Percentiles rank a stretch among this genome's conserved stretches.
Conservation (phyloP, 2,113 vertebrate genomes). For the Heterocephalus glaber region DNA sequence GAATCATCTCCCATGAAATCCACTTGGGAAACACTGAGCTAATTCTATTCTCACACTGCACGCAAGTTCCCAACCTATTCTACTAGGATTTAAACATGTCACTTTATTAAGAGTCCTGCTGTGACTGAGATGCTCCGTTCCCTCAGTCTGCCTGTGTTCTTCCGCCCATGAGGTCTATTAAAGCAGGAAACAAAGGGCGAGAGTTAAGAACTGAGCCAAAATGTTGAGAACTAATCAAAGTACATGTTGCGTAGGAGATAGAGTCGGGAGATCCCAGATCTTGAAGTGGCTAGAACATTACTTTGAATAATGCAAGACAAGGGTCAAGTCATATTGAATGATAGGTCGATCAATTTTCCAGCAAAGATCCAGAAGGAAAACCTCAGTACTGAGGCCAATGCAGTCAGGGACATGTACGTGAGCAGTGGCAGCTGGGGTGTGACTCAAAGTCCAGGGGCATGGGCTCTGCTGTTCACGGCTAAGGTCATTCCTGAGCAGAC, state of each 20-base stretch:
- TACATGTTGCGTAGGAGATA: neutral
- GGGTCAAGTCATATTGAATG: neutral
- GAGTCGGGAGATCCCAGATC: neutral
- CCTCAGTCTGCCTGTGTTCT: no score
- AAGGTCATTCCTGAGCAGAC: neutral
- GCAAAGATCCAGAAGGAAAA: neutral
- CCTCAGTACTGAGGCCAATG: neutral
- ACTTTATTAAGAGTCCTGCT: neutral
- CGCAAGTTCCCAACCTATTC: accelerated
- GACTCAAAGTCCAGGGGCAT: neutral
- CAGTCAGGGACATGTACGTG: no score
- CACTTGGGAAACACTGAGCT: neutral
- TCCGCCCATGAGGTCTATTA: neutral
- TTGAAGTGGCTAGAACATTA: neutral
- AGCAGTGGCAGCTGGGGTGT: neutral
- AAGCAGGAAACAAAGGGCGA: neutral
- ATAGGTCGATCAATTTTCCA: neutral
- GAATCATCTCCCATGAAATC: neutral
- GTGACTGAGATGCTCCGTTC: no score
- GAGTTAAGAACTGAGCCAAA: neutral
- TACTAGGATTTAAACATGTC: neutral
- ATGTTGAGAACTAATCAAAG: neutral
- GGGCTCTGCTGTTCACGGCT: neutral
- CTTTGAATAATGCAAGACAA: neutral
- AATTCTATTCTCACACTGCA: neutral